Evolutionary conservation across 2,113 vertebrate genomes (phyloP), one percentile per base, ranked within the genome.

Genomic region (Neolamprologus sp.): DNA sequence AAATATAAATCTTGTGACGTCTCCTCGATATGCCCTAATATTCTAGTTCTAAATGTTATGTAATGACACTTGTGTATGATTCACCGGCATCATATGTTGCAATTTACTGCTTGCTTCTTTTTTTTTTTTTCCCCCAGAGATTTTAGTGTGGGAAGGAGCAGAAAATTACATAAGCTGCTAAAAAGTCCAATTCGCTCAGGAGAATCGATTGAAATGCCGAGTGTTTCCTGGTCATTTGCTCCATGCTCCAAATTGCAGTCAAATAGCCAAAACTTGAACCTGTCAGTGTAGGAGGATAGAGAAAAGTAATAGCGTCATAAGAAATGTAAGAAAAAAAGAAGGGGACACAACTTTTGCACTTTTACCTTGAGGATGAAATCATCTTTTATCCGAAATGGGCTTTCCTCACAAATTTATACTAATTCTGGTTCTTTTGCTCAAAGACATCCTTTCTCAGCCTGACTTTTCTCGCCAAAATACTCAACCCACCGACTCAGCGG

Each of bases 1-100:
- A 90, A 93, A 94, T 88, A 89, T 87, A 92, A 93, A 92, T 88
- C 86, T 68, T 57, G 89, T 92, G 94, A 94, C 87, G 87, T 93
- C 84, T 93, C 84, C 42, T 84, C 53, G 49, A 88, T 86, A 63
- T 89, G 87, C 80, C 81, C 83, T 87, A 86, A 92, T 91, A 91
- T 93, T 90, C 75, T 73, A 83, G 37, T 89, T 89, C 51, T 68
- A 83, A 63, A 63, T 54, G 85, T 94, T 93, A 92, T 81, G 68
- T 89, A 92, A 94, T 81, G 55, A 37, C 45, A 85, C 83, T 86
- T 81, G 57, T 85, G 83, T 82, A 35, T 87, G 85, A 92, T 89
- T 85, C 78, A 84, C 13, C 78, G 49, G 88, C 51, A 80, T 92
- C 63, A 79, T 87, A 82, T 81, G 58, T 88, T 73, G 55, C 37